A percentile compares a stretch with the other conserved stretches of the same genome.
Evolutionary conservation across 2,888 invertebrate species (phyloP).

Genomic region (Parnassius apollo): DNA sequence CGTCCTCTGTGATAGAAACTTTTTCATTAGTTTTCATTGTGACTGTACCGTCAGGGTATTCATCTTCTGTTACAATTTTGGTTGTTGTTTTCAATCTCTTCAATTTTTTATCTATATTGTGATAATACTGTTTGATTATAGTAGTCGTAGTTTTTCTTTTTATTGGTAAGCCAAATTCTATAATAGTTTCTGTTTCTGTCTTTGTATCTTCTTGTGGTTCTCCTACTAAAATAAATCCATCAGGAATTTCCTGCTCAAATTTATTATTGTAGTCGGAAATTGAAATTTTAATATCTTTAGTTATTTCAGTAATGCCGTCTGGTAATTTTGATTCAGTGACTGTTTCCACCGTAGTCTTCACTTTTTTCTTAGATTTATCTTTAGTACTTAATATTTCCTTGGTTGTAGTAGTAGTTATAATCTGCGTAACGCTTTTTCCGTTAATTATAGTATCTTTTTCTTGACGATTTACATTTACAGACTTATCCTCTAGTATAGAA

Average conservation of each 20-base stretch:
- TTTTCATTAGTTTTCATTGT: slow-evolving; percentile 67
- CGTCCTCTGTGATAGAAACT: slow-evolving; percentile 56
- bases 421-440: slow-evolving; percentile 59
- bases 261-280: slow-evolving; percentile 55
- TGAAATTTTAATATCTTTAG: slow-evolving; percentile 67
- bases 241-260: slow-evolving; percentile 38
- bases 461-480: slow-evolving; percentile 52
- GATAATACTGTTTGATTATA: slow-evolving; percentile 50
- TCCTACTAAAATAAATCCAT: slow-evolving; percentile 47
- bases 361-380: slow-evolving; percentile 59
- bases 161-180: slow-evolving; percentile 52
- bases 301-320: slow-evolving; percentile 64
- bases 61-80: slow-evolving; percentile 61
- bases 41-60: slow-evolving; percentile 65
- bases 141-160: slow-evolving; percentile 58
- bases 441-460: slow-evolving; percentile 54
- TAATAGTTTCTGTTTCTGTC: slow-evolving; percentile 46
- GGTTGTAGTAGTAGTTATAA: slow-evolving; percentile 61
- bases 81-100: slow-evolving; percentile 58
- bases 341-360: slow-evolving; percentile 65
- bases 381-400: slow-evolving; percentile 58
- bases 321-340: slow-evolving; percentile 62
- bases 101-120: slow-evolving; percentile 41
- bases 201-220: slow-evolving; percentile 50
- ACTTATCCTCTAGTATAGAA: slow-evolving; percentile 53